Evolutionary conservation across 2,888 invertebrate genomes (phyloP).

Genomic region (Onchidella celtica): DNA sequence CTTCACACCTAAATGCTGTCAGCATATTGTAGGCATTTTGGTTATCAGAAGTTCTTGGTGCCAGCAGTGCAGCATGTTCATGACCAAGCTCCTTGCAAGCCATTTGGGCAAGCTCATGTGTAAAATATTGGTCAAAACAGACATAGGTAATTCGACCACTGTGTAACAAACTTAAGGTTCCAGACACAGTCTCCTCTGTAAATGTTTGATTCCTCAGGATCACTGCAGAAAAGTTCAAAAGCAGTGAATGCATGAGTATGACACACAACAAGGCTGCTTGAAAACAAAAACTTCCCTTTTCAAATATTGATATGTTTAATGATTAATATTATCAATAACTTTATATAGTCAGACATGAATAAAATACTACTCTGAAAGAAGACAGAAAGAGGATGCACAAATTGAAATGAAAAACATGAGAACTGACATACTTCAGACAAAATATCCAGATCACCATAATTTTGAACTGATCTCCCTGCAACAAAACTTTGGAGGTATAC

Average conservation of each 20-base stretch:
- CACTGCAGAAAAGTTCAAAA: slow-evolving; percentile 51
- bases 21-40: slow-evolving; percentile 34
- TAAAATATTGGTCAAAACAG: slow-evolving; percentile 88
- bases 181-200: slow-evolving; percentile 37
- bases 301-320: too few species aligned
- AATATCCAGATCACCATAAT: too few species aligned
- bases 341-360: too few species aligned
- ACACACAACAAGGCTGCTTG: not conserved
- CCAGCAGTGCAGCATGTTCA: slow-evolving; percentile 37
- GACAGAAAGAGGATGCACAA: too few species aligned
- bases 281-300: too few species aligned
- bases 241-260: not conserved
- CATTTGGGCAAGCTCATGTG: slow-evolving; percentile 84
- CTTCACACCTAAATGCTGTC: slow-evolving; percentile 59
- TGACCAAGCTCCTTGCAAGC: slow-evolving; percentile 87
- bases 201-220: slow-evolving; percentile 55
- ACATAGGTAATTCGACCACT: slow-evolving; percentile 83
- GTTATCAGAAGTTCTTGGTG: not conserved
- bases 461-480: too few species aligned
- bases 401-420: too few species aligned
- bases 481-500: too few species aligned
- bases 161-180: slow-evolving; percentile 43
- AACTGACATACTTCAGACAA: too few species aligned
- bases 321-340: too few species aligned
- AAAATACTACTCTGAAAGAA: too few species aligned